phyloP scores from a whole-genome alignment of 1,140 invertebrate species.

The Drosophila ironensis region DNA sequence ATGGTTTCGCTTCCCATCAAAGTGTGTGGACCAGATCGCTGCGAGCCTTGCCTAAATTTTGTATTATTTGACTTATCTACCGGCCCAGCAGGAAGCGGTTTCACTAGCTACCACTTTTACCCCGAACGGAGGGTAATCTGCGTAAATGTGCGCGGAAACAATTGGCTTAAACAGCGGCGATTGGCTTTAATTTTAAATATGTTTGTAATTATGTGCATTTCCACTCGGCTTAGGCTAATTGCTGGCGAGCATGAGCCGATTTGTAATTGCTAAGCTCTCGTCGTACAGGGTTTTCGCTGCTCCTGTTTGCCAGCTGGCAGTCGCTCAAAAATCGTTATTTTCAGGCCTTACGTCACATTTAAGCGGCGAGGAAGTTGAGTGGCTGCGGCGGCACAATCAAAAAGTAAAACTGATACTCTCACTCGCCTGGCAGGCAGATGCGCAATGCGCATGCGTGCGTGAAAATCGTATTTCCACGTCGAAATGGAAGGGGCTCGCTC shows the following conservation, averaged over 20 bases:
- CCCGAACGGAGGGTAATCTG: constrained; percentile 30
- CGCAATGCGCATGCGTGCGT: constrained; percentile 70
- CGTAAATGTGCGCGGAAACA: constrained; percentile 57
- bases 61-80: background rate
- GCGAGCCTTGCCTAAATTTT: background rate
- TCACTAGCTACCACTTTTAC: constrained; percentile 27
- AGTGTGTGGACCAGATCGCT: constrained; percentile 12
- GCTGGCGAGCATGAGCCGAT: constrained; percentile 26
- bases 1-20: constrained; percentile 19
- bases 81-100: constrained; percentile 1
- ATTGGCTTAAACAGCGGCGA: constrained; percentile 11
- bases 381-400: constrained; percentile 8
- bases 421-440: constrained; percentile 39
- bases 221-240: constrained; percentile 46
- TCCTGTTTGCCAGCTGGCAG: constrained; percentile 3
- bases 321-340: constrained; percentile 30
- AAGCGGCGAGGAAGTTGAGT: constrained; percentile 6
- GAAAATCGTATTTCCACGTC: constrained; percentile 65
- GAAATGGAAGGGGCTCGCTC: constrained; percentile 3
- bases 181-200: constrained; percentile 27
- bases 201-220: constrained; percentile 42
- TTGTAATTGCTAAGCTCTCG: constrained; percentile 39
- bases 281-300: constrained; percentile 7
- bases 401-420: constrained; percentile 74
- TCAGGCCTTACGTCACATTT: constrained; percentile 53